These are phyloP conservation scores for Dimorphilus gyrociliatus DNA, from an alignment of 2,888 invertebrate genomes.

Conservation along the genomic window DNA sequence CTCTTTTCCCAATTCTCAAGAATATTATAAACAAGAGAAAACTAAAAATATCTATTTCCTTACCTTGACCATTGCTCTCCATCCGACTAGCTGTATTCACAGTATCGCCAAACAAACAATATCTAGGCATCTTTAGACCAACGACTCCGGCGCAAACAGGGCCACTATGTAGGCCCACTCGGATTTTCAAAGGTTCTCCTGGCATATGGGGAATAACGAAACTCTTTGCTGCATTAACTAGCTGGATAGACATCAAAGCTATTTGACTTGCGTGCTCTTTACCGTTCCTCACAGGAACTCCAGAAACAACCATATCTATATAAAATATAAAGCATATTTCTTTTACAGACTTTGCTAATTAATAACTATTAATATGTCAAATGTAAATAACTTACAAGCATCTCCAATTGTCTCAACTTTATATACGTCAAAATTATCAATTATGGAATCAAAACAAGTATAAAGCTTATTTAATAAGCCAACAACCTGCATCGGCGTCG, in stretches of 20 bases:
- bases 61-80: slow-evolving; percentile 9
- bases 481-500: slow-evolving; percentile 22
- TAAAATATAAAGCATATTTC: too few species aligned
- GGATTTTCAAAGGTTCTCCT: slow-evolving; percentile 16
- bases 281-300: slow-evolving; percentile 17
- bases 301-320: slow-evolving; percentile 29
- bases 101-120: slow-evolving; percentile 9
- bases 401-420: slow-evolving; percentile 30
- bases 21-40: too few species aligned
- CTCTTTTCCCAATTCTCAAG: not conserved
- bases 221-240: slow-evolving; percentile 14
- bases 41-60: too few species aligned
- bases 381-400: slow-evolving; percentile 21
- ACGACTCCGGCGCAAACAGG: slow-evolving; percentile 9
- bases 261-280: slow-evolving; percentile 18
- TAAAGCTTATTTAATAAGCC: slow-evolving; percentile 23
- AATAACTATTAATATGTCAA: too few species aligned
- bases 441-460: slow-evolving; percentile 23
- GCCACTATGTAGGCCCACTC: slow-evolving; percentile 22
- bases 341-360: too few species aligned
- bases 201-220: slow-evolving; percentile 23
- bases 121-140: slow-evolving; percentile 8
- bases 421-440: slow-evolving; percentile 23
- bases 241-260: slow-evolving; percentile 20
- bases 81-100: slow-evolving; percentile 9